Conservation (phyloP, 2,888 invertebrate species). For the Ectobius pallidus region DNA sequence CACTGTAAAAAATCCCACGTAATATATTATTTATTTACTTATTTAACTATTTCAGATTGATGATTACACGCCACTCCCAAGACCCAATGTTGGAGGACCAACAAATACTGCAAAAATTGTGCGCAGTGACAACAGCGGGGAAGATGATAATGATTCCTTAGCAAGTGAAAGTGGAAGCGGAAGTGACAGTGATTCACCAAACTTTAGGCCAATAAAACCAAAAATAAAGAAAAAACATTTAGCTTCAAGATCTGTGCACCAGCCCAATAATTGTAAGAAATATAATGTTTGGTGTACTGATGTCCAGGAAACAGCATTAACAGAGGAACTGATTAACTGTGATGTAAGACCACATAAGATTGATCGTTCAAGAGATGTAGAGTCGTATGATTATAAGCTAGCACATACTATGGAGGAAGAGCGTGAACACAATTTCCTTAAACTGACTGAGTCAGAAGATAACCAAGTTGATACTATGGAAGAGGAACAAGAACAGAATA, state of each 20-base stretch:
- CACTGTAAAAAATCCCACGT: no score
- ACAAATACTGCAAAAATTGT: constrained; percentile 4
- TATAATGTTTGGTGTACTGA: constrained; percentile 79
- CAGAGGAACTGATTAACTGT: constrained; percentile 78
- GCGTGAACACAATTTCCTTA: constrained; percentile 46
- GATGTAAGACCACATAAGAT: constrained; percentile 70
- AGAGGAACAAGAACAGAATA: constrained; percentile 49
- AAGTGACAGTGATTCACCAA: constrained; percentile 60
- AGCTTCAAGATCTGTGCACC: constrained; percentile 53
- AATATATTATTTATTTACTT: no score
- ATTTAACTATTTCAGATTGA: constrained; percentile 48
- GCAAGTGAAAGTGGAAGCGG: constrained; percentile 63
- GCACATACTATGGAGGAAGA: constrained; percentile 47
- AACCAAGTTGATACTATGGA: constrained; percentile 48
- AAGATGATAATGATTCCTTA: constrained; percentile 60
- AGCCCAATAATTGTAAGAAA: constrained; percentile 65
- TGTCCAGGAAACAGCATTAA: constrained; percentile 78
- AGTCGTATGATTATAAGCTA: constrained; percentile 73
- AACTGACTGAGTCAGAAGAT: constrained; percentile 48
- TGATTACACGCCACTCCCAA: constrained; percentile 63
- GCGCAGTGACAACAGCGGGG: constrained; percentile 55
- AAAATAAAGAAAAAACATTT: constrained; percentile 57
- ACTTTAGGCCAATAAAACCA: constrained; percentile 61
- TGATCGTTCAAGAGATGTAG: constrained; percentile 69
- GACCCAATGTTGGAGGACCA: constrained; percentile 57